phyloP scores from a whole-genome alignment of 2,797 vertebrate species.

The Gouania willdenowi region DNA sequence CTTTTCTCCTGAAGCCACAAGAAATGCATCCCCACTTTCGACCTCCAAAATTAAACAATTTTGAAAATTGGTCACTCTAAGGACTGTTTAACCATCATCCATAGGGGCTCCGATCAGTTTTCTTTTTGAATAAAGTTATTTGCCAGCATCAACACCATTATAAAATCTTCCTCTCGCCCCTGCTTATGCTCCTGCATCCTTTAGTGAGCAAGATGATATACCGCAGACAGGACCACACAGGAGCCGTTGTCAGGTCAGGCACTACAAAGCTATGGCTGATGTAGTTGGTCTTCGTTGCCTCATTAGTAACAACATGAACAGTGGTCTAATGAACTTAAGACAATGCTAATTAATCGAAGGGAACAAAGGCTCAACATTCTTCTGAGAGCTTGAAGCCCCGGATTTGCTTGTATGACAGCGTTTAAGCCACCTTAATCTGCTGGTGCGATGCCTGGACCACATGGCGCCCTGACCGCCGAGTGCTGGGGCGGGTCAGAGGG shows the following conservation, averaged over 20 bases:
- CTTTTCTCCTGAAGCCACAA: slow-evolving; percentile 1
- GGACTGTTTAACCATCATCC: no score
- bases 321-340: slow-evolving; percentile 98
- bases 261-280: slow-evolving; percentile 78
- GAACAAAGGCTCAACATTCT: slow-evolving; percentile 92
- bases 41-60: no score
- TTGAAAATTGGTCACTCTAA: no score
- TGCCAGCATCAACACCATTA: no score
- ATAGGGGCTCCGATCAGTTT: no score
- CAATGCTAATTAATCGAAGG: slow-evolving; percentile 92
- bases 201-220: slow-evolving; percentile 60
- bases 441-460: slow-evolving; percentile 50
- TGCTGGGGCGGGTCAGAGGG: slow-evolving; percentile 63
- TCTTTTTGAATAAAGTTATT: no score
- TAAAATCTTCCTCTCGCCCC: slow-evolving; percentile 4
- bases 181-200: slow-evolving; percentile 17
- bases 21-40: slow-evolving; percentile 17
- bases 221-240: slow-evolving; percentile 62
- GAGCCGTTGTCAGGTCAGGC: slow-evolving; percentile 85
- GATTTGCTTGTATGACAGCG: slow-evolving; percentile 82
- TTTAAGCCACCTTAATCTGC: slow-evolving; percentile 83
- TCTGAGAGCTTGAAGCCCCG: slow-evolving; percentile 68
- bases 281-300: slow-evolving; percentile 80
- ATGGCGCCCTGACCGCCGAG: slow-evolving; percentile 48
- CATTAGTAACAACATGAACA: slow-evolving; percentile 78